phyloP scores from a whole-genome alignment of 2,113 vertebrate genomes.

The Myocastor coypus region DNA sequence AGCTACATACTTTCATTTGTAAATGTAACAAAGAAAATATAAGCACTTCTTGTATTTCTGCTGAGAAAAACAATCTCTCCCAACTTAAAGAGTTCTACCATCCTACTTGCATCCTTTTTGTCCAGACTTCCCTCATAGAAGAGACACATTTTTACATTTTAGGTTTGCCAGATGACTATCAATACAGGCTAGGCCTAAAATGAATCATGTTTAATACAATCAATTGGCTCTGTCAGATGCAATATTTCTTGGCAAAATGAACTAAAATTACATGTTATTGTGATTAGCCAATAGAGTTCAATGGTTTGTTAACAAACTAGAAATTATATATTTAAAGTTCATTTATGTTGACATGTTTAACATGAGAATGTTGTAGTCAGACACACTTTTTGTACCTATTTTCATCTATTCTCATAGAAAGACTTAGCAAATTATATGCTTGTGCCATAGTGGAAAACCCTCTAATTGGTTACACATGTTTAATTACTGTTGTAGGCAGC shows the following conservation, averaged over 20 bases:
- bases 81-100: neutral
- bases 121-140: neutral
- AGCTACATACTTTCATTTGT: slow-evolving; percentile 80
- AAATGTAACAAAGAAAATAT: slow-evolving; percentile 50
- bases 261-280: slow-evolving; percentile 85
- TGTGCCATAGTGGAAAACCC: slow-evolving; percentile 92
- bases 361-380: slow-evolving; percentile 85
- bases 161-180: neutral
- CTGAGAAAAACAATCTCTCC: slow-evolving; percentile 49
- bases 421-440: slow-evolving; percentile 95
- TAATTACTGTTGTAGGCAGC: slow-evolving; percentile 97
- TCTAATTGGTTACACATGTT: slow-evolving; percentile 99
- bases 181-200: slow-evolving; percentile 69
- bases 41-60: slow-evolving; percentile 53
- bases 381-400: slow-evolving; percentile 88
- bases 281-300: slow-evolving; percentile 81
- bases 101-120: neutral
- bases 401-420: slow-evolving; percentile 90
- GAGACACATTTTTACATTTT: neutral
- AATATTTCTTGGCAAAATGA: slow-evolving; percentile 82
- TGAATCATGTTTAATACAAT: slow-evolving; percentile 78
- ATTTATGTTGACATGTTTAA: slow-evolving; percentile 88
- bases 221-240: slow-evolving; percentile 82
- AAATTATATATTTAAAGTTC: slow-evolving; percentile 89
- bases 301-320: slow-evolving; percentile 85